Percentiles rank a stretch among this genome's conserved stretches.
Evolutionary conservation across 2,888 invertebrate species (phyloP).

Genomic region (Germaria angustata): DNA sequence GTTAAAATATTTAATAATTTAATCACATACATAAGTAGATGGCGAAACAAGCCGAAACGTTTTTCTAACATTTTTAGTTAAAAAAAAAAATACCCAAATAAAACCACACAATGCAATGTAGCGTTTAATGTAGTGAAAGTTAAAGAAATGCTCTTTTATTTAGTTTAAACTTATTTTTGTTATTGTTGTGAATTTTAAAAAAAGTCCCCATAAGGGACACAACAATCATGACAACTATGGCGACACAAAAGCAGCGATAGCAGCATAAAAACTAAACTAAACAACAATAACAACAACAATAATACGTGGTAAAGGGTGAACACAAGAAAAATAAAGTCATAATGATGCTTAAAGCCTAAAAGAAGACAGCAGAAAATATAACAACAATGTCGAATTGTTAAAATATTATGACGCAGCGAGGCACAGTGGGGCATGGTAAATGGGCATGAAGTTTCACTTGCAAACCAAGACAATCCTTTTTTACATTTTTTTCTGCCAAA

Average conservation of each 20-base stretch:
- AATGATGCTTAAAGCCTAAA: constrained; percentile 25
- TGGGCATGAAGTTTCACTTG: too few relatives aligned
- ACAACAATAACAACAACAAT: constrained; percentile 3
- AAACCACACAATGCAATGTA: constrained; percentile 10
- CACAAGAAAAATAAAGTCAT: constrained; percentile 44
- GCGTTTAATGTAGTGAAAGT: constrained; percentile 36
- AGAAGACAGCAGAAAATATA: background rate
- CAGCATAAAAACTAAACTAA: background rate
- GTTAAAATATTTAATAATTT: constrained; percentile 10
- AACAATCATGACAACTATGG: constrained; percentile 66
- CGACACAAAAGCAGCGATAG: constrained; percentile 65
- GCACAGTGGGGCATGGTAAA: background rate
- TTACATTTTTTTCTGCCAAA: too few relatives aligned
- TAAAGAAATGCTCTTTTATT: too few relatives aligned
- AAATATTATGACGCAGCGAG: constrained; percentile 42
- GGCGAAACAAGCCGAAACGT: background rate
- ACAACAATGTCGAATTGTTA: constrained; percentile 20
- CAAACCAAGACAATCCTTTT: too few relatives aligned
- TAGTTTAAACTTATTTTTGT: too few relatives aligned
- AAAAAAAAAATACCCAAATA: background rate
- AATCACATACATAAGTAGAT: background rate
- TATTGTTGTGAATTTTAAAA: background rate
- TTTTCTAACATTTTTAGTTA: background rate
- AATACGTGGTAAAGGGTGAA: constrained; percentile 29
- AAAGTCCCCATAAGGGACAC: constrained; percentile 34